Evolutionary conservation across 2,888 invertebrate species (phyloP).

Genomic region (Caenorhabditis doughertyi): DNA sequence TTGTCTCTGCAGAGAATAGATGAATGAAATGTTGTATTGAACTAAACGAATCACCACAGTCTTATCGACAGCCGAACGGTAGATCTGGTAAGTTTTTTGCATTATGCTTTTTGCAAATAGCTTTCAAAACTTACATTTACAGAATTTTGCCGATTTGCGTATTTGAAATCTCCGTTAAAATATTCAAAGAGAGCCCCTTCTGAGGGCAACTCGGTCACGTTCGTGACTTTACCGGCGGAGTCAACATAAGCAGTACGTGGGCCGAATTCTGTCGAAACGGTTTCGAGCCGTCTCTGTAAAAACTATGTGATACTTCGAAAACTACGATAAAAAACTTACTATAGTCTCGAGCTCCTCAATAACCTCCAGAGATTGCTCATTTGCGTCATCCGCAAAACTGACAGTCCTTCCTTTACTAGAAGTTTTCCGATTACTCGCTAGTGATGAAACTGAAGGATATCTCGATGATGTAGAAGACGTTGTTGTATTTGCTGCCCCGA

Average conservation of each 20-base stretch:
- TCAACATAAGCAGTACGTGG: constrained; percentile 20
- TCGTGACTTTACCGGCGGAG: constrained; percentile 4
- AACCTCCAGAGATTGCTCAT: constrained; percentile 25
- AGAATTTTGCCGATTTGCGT: constrained; percentile 21
- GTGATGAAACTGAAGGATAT: neutral
- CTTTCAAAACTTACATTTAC: constrained; percentile 17
- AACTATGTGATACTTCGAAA: neutral
- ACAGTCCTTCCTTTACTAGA: constrained; percentile 20
- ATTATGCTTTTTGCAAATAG: neutral
- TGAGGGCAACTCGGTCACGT: constrained; percentile 24
- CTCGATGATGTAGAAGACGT: constrained; percentile 1
- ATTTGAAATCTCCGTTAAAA: constrained; percentile 35
- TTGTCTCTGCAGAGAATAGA: constrained; percentile 15
- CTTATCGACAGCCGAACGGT: constrained; percentile 25
- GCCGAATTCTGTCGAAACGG: neutral
- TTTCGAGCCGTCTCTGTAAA: constrained; percentile 33
- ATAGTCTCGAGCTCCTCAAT: constrained; percentile 21
- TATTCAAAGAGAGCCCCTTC: constrained; percentile 33
- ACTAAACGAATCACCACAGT: constrained; percentile 1
- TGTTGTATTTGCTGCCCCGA: neutral
- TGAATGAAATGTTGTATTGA: constrained; percentile 11
- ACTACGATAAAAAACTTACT: neutral
- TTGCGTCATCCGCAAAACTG: constrained; percentile 40
- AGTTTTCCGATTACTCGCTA: neutral
- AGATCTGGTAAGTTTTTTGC: constrained; percentile 9